Conservation (phyloP, 2,113 vertebrate genomes). For the Proterorhinus semilunaris region DNA sequence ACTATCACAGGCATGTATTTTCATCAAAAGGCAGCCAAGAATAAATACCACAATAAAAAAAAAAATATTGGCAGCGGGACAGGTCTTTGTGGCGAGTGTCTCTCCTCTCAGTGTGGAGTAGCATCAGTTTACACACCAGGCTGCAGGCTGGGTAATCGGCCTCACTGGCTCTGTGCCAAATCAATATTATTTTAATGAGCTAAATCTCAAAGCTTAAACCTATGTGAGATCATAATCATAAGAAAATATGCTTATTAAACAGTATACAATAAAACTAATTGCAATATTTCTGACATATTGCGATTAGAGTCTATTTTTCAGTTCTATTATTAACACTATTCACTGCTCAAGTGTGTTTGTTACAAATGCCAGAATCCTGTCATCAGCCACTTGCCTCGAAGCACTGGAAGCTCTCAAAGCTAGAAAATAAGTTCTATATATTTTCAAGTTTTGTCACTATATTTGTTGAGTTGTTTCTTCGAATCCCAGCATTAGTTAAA, state of each 20-base stretch:
- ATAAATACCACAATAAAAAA: conserved; percentile 49
- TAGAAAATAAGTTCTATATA: too few species aligned
- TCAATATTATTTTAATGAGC: conserved; percentile 8
- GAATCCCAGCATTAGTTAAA: background rate
- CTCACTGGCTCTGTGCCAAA: conserved; percentile 22
- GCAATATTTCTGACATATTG: too few species aligned
- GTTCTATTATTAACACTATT: too few species aligned
- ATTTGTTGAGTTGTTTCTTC: too few species aligned
- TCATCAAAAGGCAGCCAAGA: conserved; percentile 42
- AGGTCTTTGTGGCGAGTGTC: conserved; percentile 54
- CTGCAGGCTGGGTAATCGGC: conserved; percentile 30
- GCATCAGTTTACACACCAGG: conserved; percentile 51
- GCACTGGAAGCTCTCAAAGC: background rate
- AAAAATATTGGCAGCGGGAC: conserved; percentile 56
- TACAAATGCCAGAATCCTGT: too few species aligned
- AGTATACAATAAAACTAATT: too few species aligned
- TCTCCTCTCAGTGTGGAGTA: conserved; percentile 28
- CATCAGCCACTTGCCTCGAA: conserved; percentile 1
- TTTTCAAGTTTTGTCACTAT: too few species aligned
- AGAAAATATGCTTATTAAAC: too few species aligned
- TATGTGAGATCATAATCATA: too few species aligned
- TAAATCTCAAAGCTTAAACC: background rate
- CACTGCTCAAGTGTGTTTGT: background rate
- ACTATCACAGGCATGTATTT: conserved; percentile 52
- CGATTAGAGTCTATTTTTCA: too few species aligned